Conservation (phyloP, 2,113 vertebrate genomes). For the Paradisaea rubra region DNA sequence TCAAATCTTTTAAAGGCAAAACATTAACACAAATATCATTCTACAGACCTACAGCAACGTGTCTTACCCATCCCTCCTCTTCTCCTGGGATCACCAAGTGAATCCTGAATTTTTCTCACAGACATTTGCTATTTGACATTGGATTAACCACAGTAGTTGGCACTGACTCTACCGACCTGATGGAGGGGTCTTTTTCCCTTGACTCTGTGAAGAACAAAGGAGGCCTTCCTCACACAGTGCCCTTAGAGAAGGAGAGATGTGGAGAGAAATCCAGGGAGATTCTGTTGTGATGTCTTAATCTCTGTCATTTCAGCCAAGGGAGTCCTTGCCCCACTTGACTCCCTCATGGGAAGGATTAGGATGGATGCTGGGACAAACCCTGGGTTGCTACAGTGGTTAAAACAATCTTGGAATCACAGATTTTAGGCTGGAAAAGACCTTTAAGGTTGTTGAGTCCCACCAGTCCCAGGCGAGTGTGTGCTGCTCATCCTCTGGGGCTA, state of each 20-base stretch:
- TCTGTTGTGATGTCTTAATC: neutral
- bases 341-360: neutral
- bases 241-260: neutral
- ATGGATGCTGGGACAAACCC: neutral
- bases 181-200: accelerated
- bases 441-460: neutral
- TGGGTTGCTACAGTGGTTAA: neutral
- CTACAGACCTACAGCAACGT: neutral
- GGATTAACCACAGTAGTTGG: neutral
- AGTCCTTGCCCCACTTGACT: neutral
- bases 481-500: neutral
- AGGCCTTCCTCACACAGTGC: neutral
- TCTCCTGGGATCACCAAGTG: neutral
- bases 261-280: neutral
- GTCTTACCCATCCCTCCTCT: neutral
- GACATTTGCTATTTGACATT: neutral
- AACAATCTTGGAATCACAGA: neutral
- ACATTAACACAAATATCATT: neutral
- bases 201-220: neutral
- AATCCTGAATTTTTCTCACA: neutral
- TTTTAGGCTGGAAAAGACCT: neutral
- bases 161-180: neutral
- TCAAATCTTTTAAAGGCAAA: neutral
- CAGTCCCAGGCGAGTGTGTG: neutral
- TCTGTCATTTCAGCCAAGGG: neutral